These are phyloP conservation scores for Orius insidiosus DNA, from an alignment of 1,140 invertebrate genomes.

Conservation along the genomic window DNA sequence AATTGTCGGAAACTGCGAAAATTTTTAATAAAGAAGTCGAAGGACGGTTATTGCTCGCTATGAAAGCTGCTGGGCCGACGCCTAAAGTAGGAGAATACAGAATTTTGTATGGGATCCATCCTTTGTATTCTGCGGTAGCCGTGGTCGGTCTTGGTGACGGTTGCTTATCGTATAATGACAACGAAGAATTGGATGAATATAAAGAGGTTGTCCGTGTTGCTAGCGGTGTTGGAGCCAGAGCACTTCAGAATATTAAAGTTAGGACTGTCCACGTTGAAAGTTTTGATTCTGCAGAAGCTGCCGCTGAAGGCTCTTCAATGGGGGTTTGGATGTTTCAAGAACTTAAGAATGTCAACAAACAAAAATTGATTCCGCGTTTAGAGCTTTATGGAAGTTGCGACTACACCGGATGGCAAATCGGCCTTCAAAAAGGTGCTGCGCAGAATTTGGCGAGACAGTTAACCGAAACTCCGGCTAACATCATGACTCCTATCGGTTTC, in stretches of 20 bases:
- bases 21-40: too few relatives aligned
- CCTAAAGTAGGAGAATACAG: slow-evolving; percentile 28
- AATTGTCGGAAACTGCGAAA: too few relatives aligned
- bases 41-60: background rate
- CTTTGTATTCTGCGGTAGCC: slow-evolving; percentile 26
- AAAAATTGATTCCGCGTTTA: slow-evolving; percentile 18
- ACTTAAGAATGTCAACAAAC: slow-evolving; percentile 18
- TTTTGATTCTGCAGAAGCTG: slow-evolving; percentile 50
- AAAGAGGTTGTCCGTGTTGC: slow-evolving; percentile 30
- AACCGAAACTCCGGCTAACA: slow-evolving; percentile 44
- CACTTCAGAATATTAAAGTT: slow-evolving; percentile 25
- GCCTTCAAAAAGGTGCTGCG: slow-evolving; percentile 34
- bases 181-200: slow-evolving; percentile 30
- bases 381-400: slow-evolving; percentile 23
- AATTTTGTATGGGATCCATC: slow-evolving; percentile 26
- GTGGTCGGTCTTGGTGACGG: slow-evolving; percentile 32
- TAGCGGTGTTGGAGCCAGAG: slow-evolving; percentile 27
- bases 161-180: slow-evolving; percentile 25
- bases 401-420: slow-evolving; percentile 34
- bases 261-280: slow-evolving; percentile 35
- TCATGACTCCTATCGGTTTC: slow-evolving; percentile 41
- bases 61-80: slow-evolving; percentile 24
- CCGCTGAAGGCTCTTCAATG: slow-evolving; percentile 52
- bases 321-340: slow-evolving; percentile 47
- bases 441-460: slow-evolving; percentile 41